Evolutionary conservation across 2,797 vertebrate species (phyloP), one percentile per base, ranked within the genome.

Genomic region (Anguilla anguilla): DNA sequence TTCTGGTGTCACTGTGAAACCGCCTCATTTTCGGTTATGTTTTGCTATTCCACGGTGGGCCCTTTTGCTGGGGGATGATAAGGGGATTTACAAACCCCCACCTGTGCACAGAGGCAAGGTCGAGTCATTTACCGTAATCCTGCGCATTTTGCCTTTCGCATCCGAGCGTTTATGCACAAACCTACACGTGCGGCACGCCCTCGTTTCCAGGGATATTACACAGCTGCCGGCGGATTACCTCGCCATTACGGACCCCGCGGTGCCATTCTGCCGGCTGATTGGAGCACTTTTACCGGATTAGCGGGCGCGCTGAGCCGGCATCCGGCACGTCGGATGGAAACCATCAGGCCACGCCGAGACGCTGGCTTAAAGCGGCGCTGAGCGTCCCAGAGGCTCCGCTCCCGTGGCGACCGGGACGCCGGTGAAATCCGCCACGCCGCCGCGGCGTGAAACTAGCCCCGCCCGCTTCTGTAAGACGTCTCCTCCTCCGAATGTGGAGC

Each of bases 211-310:
- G n/a, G 85, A 86, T 15, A 69, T 61, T 28, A 72, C 31, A 53
- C 25, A 86, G 53, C 35, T 28, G 85, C 64, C 0, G 61, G 39
- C 10, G 25, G 61, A 72, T 53, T 64, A 59, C 57, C 49, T 15
- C n/a, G 28, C 53, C 13, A 74, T 85, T 79, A 39, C 0, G 6
- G 2, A 35, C 25, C 0, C 2, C 22, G 51, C 51, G 13, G 11
- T 55, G 59, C 43, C 3, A 64, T 67, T 35, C 9, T 55, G 51
- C 46, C 22, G 7, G 35, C 39, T 86, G 59, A 19, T 46, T 25
- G 22, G 46, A 57, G 19, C n/a, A n/a, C 87, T 85, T 49, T 39
- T 55, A 35, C 49, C 1, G 55, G 84, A 85, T 86, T 85, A 64
- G 59, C 43, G 35, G 69, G 22, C 39, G 49, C 31, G 43, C 35